Evolutionary conservation across 53 echinoderm and acorn worm genomes (phyloP).

Genomic region (Apostichopus leukothele): DNA sequence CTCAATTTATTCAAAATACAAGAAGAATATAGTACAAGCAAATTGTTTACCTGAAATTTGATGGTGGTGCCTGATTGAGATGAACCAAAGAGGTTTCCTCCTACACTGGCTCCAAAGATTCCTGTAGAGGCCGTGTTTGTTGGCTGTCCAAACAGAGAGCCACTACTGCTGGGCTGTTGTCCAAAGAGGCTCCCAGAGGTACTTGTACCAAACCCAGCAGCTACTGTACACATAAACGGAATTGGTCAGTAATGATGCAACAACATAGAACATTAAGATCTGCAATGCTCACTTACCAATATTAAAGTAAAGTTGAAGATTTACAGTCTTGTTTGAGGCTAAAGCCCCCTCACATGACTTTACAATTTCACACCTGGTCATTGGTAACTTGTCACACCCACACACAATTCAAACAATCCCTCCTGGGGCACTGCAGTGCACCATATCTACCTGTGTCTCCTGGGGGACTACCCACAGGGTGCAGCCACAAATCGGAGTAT

Average conservation of each 20-base stretch:
- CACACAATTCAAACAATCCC: too few relatives aligned
- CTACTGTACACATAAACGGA: neutral
- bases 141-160: constrained; percentile 79
- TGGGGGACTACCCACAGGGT: too few relatives aligned
- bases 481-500: too few relatives aligned
- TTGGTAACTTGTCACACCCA: too few relatives aligned
- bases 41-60: constrained; percentile 65
- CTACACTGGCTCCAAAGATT: constrained; percentile 60
- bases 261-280: too few relatives aligned
- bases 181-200: constrained; percentile 64
- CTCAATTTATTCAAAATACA: neutral
- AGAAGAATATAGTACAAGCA: neutral
- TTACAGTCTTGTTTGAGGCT: too few relatives aligned
- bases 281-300: too few relatives aligned
- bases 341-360: too few relatives aligned
- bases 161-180: constrained; percentile 64
- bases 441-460: too few relatives aligned
- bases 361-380: too few relatives aligned
- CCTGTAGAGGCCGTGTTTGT: constrained; percentile 55
- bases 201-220: constrained; percentile 72
- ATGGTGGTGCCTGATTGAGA: constrained; percentile 80
- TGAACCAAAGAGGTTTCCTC: constrained; percentile 60
- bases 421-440: too few relatives aligned
- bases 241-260: neutral
- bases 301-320: too few relatives aligned